Base-by-base conservation (phyloP, 2,113 vertebrate species). In the Chionis minor region DNA sequence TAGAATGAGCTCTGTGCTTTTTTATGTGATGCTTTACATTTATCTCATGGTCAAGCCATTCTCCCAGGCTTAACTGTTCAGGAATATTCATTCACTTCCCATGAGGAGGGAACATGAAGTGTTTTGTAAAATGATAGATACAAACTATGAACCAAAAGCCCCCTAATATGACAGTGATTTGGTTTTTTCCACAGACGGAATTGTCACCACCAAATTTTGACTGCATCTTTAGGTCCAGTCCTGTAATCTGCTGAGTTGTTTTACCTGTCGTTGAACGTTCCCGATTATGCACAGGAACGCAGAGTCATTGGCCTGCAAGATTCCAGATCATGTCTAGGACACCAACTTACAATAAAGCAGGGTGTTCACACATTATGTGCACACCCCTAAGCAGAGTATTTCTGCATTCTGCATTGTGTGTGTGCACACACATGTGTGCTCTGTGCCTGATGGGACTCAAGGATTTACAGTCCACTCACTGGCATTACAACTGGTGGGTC, bases 371-470 rank as follows among this genome's bases (percentile, higher is more conserved):
- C 4, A 12, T 24, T 19, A 18, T 33, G 12, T 56, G 12, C 26
- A 22, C 52, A 59, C 33, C 2, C 0, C 74, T 38, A 33, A 56
- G 32, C 28, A 78, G 58, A 88, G 28, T 38, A 49, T 71, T 83
- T 70, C 55, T 87, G n/a, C 45, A 8, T 54, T 73, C 30, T 62
- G 16, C 17, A 28, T 1, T 52, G 10, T 20, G 9, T 44, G 16
- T 33, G 8, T 18, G 33, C 15, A 5, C 0, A 0, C 8, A 6
- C 16, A 14, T 5, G 4, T 8, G 24, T 30, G 14, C 26, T 80
- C 54, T 26, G 13, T 21, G 5, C 6, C 58, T 38, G 30, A n/a
- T 17, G 21, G 14, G 24, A 56, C 23, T 9, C 42, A 18, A 71
- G 45, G 20, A 32, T 3, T n/a, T 84, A 10, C 7, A 59, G 33